Percentiles rank a stretch among this genome's conserved stretches.
Evolutionary conservation across 2,888 invertebrate species (phyloP).

Genomic region (Panorpa germanica): DNA sequence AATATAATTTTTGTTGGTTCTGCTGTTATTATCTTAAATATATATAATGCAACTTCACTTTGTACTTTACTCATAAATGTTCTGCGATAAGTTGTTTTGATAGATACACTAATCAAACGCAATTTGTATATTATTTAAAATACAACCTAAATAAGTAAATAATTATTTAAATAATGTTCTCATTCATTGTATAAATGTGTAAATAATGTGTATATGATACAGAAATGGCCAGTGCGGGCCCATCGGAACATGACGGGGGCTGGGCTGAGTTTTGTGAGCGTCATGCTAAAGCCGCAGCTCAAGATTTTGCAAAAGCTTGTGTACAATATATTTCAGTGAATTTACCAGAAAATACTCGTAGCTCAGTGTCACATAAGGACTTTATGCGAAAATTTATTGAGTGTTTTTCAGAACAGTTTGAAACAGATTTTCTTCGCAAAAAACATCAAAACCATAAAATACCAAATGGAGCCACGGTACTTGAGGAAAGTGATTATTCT

Average conservation of each 20-base stretch:
- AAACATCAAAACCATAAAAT: constrained; percentile 26
- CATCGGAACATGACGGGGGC: constrained; percentile 42
- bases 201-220: not conserved
- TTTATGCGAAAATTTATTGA: constrained; percentile 69
- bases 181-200: no score
- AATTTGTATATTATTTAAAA: no score
- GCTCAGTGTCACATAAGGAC: constrained; percentile 54
- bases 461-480: constrained; percentile 23
- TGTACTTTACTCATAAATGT: no score
- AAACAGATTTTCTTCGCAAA: constrained; percentile 48
- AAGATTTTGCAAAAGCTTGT: constrained; percentile 77
- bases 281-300: constrained; percentile 67
- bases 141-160: no score
- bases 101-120: no score
- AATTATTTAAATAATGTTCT: no score
- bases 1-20: no score
- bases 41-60: no score
- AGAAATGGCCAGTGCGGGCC: constrained; percentile 30
- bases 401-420: constrained; percentile 69
- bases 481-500: constrained; percentile 45
- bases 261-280: constrained; percentile 79
- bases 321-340: constrained; percentile 56
- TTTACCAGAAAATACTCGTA: constrained; percentile 41
- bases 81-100: no score
- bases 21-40: no score